Evolutionary conservation across 2,888 invertebrate genomes (phyloP).

Genomic region (Drosophila ustulata): DNA sequence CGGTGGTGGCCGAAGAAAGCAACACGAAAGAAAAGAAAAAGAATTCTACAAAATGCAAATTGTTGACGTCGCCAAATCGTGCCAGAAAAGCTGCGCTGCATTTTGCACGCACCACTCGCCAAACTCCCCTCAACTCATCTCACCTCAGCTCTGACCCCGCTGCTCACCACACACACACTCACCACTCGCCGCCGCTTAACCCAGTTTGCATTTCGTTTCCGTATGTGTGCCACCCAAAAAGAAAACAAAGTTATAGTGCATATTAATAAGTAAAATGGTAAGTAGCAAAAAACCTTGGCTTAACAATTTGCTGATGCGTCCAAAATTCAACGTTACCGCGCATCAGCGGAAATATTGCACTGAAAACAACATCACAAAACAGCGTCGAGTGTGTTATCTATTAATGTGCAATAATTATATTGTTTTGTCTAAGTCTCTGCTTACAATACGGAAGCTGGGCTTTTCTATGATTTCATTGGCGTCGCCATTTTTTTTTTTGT

Average conservation of each 20-base stretch:
- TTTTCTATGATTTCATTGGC: background rate
- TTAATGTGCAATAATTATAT: background rate
- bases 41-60: constrained; percentile 10
- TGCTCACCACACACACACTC: background rate
- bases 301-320: constrained; percentile 54
- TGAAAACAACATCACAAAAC: constrained; percentile 52
- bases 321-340: constrained; percentile 11
- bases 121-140: background rate
- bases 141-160: background rate
- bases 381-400: background rate
- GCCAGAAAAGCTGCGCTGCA: constrained; percentile 43
- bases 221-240: constrained; percentile 58
- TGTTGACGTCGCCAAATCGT: constrained; percentile 54
- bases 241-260: constrained; percentile 2
- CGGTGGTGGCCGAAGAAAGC: constrained; percentile 11
- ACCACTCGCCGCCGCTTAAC: constrained; percentile 25
- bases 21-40: constrained; percentile 1
- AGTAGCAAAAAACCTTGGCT: constrained; percentile 56
- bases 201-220: constrained; percentile 55
- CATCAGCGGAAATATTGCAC: constrained; percentile 71
- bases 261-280: constrained; percentile 1
- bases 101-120: constrained; percentile 44
- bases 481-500: constrained; percentile 1
- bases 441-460: constrained; percentile 40
- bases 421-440: constrained; percentile 22